Conservation (phyloP, 2,888 invertebrate species). For the Catocala fraxini region DNA sequence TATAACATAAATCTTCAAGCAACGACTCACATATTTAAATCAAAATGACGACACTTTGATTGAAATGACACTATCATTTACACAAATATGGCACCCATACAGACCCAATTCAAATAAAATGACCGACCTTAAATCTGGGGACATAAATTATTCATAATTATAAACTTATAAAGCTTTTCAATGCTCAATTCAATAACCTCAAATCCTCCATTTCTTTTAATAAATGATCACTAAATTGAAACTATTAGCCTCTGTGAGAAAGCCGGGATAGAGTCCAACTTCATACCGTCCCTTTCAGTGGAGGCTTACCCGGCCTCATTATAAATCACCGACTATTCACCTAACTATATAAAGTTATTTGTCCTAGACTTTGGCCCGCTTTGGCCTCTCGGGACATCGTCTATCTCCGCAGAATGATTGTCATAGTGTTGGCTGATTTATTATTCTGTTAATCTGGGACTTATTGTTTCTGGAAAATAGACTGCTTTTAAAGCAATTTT, state of each 20-base stretch:
- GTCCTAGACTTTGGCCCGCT: slow-evolving; percentile 31
- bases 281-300: slow-evolving; percentile 48
- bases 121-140: neutral
- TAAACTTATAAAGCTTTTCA: neutral
- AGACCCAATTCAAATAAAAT: neutral
- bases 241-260: slow-evolving; percentile 35
- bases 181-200: slow-evolving; percentile 4
- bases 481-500: neutral
- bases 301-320: slow-evolving; percentile 51
- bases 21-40: no score
- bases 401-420: slow-evolving; percentile 44
- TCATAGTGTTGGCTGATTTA: slow-evolving; percentile 43
- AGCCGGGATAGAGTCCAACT: slow-evolving; percentile 32
- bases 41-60: no score
- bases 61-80: no score
- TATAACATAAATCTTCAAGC: no score
- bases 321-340: slow-evolving; percentile 51
- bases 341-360: slow-evolving; percentile 49
- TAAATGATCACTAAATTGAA: slow-evolving; percentile 37
- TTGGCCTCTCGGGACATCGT: slow-evolving; percentile 30
- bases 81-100: no score
- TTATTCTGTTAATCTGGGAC: slow-evolving; percentile 40
- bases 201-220: slow-evolving; percentile 15
- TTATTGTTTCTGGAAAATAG: slow-evolving; percentile 32
- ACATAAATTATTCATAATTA: neutral